Percentiles rank a stretch among this genome's conserved stretches.
Conservation (phyloP, 2,113 vertebrate genomes). For the Oncorhynchus mykiss region DNA sequence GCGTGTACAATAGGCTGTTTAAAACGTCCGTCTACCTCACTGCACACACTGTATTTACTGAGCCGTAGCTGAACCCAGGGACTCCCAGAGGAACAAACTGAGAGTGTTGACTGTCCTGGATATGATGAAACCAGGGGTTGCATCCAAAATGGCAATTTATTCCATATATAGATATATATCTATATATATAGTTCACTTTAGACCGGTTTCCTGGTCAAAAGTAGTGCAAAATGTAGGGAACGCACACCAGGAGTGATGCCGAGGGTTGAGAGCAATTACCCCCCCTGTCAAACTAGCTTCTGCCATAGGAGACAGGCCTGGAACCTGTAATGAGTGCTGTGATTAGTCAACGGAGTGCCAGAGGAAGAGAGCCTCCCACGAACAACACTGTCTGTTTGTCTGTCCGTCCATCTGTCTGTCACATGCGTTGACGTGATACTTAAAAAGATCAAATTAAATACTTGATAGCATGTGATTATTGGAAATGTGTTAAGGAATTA, state of each 20-base stretch:
- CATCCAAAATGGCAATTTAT: too few relatives aligned
- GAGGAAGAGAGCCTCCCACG: background rate
- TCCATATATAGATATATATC: too few relatives aligned
- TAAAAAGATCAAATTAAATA: background rate
- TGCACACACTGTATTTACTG: background rate
- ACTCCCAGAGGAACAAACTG: background rate
- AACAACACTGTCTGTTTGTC: background rate
- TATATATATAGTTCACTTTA: too few relatives aligned
- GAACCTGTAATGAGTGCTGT: background rate
- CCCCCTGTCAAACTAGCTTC: slow-evolving; percentile 23
- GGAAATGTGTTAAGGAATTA: background rate
- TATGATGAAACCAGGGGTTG: background rate
- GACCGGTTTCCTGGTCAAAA: too few relatives aligned
- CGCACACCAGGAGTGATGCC: background rate
- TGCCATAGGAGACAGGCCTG: slow-evolving; percentile 1
- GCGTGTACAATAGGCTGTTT: too few relatives aligned
- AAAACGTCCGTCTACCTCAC: too few relatives aligned
- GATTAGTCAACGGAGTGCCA: background rate
- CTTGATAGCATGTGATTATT: background rate
- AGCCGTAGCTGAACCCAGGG: background rate
- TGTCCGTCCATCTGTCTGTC: background rate
- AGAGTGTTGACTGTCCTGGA: background rate
- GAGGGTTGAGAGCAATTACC: slow-evolving; percentile 24
- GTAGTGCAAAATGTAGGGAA: background rate
- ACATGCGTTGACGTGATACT: background rate